A percentile compares a stretch with the other conserved stretches of the same genome.
Evolutionary conservation across 2,797 vertebrate species (phyloP).

Genomic region (Galagoides demidoff): DNA sequence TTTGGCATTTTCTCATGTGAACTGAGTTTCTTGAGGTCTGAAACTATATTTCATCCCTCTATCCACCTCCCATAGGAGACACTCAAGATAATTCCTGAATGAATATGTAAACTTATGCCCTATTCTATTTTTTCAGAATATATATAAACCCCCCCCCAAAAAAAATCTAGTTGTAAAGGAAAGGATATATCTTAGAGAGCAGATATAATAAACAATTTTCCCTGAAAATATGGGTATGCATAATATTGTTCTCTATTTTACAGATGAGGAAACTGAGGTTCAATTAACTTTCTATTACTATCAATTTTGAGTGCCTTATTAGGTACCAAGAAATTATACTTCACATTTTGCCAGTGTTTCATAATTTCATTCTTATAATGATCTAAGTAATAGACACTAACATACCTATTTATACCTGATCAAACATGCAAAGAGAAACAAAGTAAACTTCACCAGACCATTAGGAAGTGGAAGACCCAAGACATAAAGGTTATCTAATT

Average conservation of each 20-base stretch:
- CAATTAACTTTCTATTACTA: neutral
- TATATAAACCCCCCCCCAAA: neutral
- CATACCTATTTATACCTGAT: neutral
- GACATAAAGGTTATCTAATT: neutral
- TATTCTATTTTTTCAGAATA: neutral
- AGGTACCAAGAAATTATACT: neutral
- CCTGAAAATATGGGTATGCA: neutral
- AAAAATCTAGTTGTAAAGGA: neutral
- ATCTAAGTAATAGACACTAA: neutral
- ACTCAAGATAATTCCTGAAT: neutral
- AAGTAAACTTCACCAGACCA: neutral
- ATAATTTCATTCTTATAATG: neutral
- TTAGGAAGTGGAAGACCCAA: neutral
- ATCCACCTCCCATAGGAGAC: neutral
- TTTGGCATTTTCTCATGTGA: neutral
- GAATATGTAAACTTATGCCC: neutral
- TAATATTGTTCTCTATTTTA: neutral
- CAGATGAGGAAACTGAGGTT: neutral
- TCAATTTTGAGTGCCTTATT: neutral
- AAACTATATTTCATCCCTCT: neutral
- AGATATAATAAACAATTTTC: neutral
- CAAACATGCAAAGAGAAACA: neutral
- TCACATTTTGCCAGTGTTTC: neutral
- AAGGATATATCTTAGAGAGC: neutral
- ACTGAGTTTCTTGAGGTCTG: neutral